These are phyloP conservation scores for Ips nitidus DNA, from an alignment of 1,140 invertebrate genomes.

Conservation along the genomic window DNA sequence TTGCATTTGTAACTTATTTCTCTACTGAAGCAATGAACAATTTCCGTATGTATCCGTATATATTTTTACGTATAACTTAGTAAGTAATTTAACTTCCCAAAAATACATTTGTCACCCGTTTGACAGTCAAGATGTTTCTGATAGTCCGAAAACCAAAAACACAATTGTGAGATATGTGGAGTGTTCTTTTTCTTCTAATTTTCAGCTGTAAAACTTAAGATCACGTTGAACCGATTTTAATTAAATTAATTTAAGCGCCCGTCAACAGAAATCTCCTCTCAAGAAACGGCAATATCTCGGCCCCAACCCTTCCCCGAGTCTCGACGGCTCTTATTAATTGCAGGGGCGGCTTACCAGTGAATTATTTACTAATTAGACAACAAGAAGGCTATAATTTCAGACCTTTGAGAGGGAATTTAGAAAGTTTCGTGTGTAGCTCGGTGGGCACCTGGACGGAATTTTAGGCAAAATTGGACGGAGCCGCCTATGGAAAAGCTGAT, in stretches of 20 bases:
- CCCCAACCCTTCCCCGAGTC: conserved; percentile 27
- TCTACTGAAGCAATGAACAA: no score
- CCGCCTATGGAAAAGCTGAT: neutral
- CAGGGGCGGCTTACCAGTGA: conserved; percentile 52
- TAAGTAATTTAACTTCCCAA: no score
- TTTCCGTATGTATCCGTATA: no score
- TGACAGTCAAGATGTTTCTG: no score
- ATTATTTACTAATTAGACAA: conserved; percentile 54
- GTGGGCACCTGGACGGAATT: neutral
- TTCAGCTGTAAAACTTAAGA: neutral
- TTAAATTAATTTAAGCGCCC: conserved; percentile 10
- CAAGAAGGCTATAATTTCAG: conserved; percentile 49
- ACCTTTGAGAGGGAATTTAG: conserved; percentile 6
- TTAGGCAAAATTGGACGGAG: neutral
- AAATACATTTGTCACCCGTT: no score
- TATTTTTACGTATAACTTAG: no score
- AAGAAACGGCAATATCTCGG: conserved; percentile 13
- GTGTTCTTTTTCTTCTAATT: no score
- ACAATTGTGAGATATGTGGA: no score
- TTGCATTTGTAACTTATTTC: no score
- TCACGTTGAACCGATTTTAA: conserved; percentile 6
- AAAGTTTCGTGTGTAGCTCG: neutral
- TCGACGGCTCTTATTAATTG: conserved; percentile 49
- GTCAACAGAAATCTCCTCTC: conserved; percentile 15
- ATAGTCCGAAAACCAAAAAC: no score